phyloP scores from a whole-genome alignment of 2,113 vertebrate genomes.

The Macrotis lagotis region DNA sequence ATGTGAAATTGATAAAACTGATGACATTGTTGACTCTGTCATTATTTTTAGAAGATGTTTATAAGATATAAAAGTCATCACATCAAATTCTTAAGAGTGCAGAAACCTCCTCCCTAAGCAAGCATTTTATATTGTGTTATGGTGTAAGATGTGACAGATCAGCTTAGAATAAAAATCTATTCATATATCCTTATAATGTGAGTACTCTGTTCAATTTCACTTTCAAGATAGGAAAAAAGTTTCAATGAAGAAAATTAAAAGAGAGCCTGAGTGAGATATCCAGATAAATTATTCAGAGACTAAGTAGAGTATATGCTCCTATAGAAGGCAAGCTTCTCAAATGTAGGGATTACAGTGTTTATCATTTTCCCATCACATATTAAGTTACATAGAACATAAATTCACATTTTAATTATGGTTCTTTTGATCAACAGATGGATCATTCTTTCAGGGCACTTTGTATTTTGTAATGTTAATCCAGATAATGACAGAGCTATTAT shows the following conservation, averaged over 20 bases:
- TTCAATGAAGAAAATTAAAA: neutral
- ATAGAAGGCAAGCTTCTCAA: neutral
- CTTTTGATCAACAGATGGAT: neutral
- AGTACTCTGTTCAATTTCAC: neutral
- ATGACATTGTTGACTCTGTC: neutral
- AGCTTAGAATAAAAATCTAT: neutral
- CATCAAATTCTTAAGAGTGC: neutral
- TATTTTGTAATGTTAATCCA: neutral
- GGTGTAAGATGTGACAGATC: neutral
- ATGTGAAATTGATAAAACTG: neutral
- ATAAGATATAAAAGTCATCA: neutral
- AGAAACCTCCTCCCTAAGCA: neutral
- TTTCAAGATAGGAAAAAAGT: neutral
- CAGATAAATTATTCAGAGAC: neutral
- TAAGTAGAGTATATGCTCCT: neutral
- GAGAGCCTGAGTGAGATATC: neutral
- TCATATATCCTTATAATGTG: neutral
- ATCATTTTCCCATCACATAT: neutral
- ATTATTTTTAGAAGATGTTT: neutral
- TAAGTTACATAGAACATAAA: neutral
- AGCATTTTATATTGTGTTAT: neutral
- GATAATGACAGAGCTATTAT: neutral
- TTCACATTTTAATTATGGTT: too few relatives aligned
- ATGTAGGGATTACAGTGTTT: neutral
- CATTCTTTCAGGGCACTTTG: neutral